Percentiles rank a stretch among this genome's conserved stretches.
Evolutionary conservation across 2,888 invertebrate species (phyloP).

Genomic region (Tinea semifulvella): DNA sequence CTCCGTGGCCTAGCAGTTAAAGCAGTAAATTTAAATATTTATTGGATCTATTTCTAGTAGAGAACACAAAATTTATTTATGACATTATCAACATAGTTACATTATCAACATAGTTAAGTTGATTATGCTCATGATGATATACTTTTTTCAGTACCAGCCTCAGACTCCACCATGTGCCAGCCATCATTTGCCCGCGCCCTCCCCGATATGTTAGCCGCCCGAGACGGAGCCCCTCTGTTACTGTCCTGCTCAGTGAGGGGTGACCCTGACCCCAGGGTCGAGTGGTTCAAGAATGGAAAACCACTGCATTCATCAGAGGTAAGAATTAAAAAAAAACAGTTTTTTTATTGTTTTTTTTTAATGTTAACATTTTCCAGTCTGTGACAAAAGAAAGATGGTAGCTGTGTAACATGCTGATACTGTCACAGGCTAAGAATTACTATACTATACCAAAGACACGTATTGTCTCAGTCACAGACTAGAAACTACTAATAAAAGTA

Average conservation of each 20-base stretch:
- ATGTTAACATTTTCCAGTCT: not conserved
- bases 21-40: too few species aligned
- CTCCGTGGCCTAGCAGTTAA: too few species aligned
- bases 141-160: constrained; percentile 79
- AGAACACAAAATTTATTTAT: too few species aligned
- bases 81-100: too few species aligned
- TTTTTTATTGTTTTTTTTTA: not conserved
- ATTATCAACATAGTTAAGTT: not conserved
- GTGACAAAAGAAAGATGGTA: too few species aligned
- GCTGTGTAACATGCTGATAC: too few species aligned
- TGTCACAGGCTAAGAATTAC: too few species aligned
- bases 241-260: constrained; percentile 87
- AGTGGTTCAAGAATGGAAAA: constrained; percentile 90
- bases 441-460: too few species aligned
- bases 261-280: constrained; percentile 91
- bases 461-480: too few species aligned
- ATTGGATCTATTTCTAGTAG: too few species aligned
- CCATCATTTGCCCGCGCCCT: constrained; percentile 86
- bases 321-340: not conserved
- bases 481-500: too few species aligned
- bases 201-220: constrained; percentile 75
- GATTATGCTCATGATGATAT: not conserved
- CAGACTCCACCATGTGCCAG: constrained; percentile 86
- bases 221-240: constrained; percentile 88
- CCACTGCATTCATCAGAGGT: constrained; percentile 54